Percentiles rank a stretch among this genome's conserved stretches.
Conservation (phyloP, 2,888 invertebrate genomes). For the Lepidochrysops patricia region DNA sequence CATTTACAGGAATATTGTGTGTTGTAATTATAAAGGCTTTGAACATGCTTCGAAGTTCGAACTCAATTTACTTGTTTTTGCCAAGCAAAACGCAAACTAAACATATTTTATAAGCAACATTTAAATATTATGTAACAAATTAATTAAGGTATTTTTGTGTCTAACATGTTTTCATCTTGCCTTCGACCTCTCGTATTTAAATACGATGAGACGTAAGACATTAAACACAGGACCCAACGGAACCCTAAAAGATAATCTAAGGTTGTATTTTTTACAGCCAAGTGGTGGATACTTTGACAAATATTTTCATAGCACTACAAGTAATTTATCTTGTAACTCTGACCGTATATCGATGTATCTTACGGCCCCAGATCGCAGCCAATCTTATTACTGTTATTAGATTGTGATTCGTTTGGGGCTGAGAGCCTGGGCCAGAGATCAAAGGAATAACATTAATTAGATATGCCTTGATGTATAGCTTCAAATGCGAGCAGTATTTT, state of each 20-base stretch:
- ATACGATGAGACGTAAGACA: no score
- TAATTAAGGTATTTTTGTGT: no score
- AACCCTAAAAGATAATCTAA: neutral
- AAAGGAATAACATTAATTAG: neutral
- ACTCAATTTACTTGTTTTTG: no score
- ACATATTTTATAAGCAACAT: no score
- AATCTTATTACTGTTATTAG: slow-evolving; percentile 16
- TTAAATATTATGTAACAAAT: no score
- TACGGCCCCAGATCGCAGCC: slow-evolving; percentile 5
- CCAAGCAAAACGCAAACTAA: no score
- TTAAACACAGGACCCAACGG: no score
- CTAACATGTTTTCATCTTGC: no score
- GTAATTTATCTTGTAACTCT: slow-evolving; percentile 3
- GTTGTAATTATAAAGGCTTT: neutral
- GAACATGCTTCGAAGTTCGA: neutral
- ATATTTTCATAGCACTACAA: neutral
- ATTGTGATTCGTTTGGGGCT: slow-evolving; percentile 16
- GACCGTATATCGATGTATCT: slow-evolving; percentile 1
- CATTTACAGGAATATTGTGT: neutral
- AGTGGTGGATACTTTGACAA: neutral
- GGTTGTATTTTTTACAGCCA: neutral
- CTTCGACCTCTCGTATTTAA: no score
- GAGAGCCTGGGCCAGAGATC: neutral
- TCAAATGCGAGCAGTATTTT: no score
- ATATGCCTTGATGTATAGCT: neutral